Conservation (phyloP, 2,888 invertebrate genomes). For the Melanostoma mellinum region DNA sequence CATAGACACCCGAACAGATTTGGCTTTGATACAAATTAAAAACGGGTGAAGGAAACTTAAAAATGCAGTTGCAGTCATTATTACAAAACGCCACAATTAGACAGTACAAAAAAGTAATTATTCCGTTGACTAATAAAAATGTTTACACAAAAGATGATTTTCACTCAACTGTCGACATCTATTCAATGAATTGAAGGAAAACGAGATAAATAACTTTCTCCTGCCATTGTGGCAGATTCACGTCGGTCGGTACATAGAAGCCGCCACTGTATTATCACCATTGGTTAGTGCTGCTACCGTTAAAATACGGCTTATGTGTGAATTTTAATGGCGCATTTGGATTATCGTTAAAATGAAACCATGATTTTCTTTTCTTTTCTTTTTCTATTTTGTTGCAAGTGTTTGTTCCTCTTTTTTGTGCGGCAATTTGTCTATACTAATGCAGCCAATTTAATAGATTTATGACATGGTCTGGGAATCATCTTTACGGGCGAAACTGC, state of each 20-base stretch:
- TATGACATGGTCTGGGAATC: constrained; percentile 22
- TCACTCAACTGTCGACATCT: constrained; percentile 28
- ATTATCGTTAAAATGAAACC: neutral
- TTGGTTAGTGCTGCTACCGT: constrained; percentile 25
- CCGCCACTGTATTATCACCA: constrained; percentile 3
- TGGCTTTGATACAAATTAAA: neutral
- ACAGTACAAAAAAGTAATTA: constrained; percentile 41
- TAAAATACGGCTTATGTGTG: constrained; percentile 46
- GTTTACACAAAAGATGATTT: constrained; percentile 62
- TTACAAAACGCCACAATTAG: constrained; percentile 15
- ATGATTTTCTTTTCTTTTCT: neutral
- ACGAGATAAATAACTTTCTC: constrained; percentile 65
- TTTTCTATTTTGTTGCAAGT: neutral
- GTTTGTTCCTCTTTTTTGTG: neutral
- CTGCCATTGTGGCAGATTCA: constrained; percentile 50
- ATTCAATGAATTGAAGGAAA: constrained; percentile 29
- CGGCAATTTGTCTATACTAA: neutral
- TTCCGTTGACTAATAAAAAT: constrained; percentile 36
- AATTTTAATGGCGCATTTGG: constrained; percentile 56
- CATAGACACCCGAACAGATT: constrained; percentile 21
- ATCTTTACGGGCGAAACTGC: constrained; percentile 3
- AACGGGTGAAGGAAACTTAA: constrained; percentile 1
- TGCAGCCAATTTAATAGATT: constrained; percentile 29
- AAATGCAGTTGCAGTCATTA: neutral
- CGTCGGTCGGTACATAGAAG: constrained; percentile 19